Base-by-base conservation (phyloP, 1,140 invertebrate genomes). In the Brevipalpus yothersi region DNA sequence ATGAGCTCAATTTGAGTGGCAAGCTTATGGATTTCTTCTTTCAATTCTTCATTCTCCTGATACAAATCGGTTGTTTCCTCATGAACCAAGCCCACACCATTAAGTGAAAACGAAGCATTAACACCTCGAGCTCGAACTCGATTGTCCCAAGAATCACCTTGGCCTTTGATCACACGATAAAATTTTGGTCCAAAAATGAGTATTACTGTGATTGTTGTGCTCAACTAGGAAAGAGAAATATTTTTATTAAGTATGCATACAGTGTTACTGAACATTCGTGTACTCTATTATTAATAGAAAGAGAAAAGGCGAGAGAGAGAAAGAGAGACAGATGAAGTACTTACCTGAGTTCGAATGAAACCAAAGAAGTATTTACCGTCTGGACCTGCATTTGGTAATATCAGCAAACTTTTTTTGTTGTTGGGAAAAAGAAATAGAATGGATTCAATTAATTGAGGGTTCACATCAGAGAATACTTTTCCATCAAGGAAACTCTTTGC, bases 1-100 rank as follows among this genome's bases (percentile, higher is more conserved):
- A 89, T 86, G 67, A 86, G 85, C 69, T 90, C 86, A 63, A 90
- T 87, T 71, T 89, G 85, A 12, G 84, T 82, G 0, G 86, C 86
- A 61, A 90, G 69, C 67, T 88, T 89, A 65, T 89, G 86, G 17
- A 90, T 80, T 73, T 90, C 85, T 68, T 89, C 85, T 76, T 88
- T 89, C 0, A 89, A 74, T 69, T 89, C 85, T 68, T 88, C 84
- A 67, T 90, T 90, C 70, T 90, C 86, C 69, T 87, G 84, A 67
- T 80, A 85, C 12, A 88, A 72, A 72, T 89, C 85, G 2, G 83
- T 80, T 2, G 66, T 66, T 64, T 87, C 84, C 62, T 88, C 84
- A 41, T 78, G 73, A 10, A 84, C 77, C 5, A 84, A 75, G 1
- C 81, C 82, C 40, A 87, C 82, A 1, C 85, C 85, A 67, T 88